phyloP scores from a whole-genome alignment of 2,797 vertebrate species.

The Martes flavigula region DNA sequence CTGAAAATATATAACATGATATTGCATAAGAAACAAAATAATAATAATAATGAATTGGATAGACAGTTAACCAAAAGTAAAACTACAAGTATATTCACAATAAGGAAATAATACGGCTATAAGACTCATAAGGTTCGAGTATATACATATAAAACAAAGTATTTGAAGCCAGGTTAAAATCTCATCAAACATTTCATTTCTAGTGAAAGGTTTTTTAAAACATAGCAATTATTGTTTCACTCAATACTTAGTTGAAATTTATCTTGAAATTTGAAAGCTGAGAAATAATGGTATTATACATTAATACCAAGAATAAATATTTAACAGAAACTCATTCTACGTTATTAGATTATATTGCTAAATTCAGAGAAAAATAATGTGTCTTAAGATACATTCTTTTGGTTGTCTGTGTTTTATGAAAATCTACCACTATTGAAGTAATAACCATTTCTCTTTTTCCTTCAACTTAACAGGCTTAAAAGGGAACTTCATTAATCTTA shows the following conservation, averaged over 20 bases:
- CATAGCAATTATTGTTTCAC: constrained; percentile 14
- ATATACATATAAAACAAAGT: neutral
- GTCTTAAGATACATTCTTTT: constrained; percentile 45
- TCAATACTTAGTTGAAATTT: constrained; percentile 45
- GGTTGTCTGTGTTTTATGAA: constrained; percentile 48
- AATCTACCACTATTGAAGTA: constrained; percentile 9
- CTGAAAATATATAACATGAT: constrained; percentile 76
- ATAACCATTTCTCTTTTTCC: constrained; percentile 14
- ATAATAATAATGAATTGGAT: constrained; percentile 60
- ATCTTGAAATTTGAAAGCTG: constrained; percentile 52
- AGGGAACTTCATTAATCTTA: constrained; percentile 12
- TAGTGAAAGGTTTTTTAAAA: constrained; percentile 12
- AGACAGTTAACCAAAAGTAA: constrained; percentile 80
- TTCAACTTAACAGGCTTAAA: constrained; percentile 49
- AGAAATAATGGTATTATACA: constrained; percentile 23
- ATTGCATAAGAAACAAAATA: constrained; percentile 49
- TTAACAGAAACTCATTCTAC: constrained; percentile 63
- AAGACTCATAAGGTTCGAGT: constrained; percentile 64
- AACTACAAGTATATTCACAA: constrained; percentile 77
- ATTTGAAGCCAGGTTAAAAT: constrained; percentile 45
- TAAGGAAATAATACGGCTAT: constrained; percentile 77
- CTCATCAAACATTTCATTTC: constrained; percentile 39
- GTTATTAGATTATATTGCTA: constrained; percentile 2
- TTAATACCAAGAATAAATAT: constrained; percentile 47
- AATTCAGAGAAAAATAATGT: constrained; percentile 47